Evolutionary conservation across 2,113 vertebrate genomes (phyloP).

Genomic region (Centropus unirufus): DNA sequence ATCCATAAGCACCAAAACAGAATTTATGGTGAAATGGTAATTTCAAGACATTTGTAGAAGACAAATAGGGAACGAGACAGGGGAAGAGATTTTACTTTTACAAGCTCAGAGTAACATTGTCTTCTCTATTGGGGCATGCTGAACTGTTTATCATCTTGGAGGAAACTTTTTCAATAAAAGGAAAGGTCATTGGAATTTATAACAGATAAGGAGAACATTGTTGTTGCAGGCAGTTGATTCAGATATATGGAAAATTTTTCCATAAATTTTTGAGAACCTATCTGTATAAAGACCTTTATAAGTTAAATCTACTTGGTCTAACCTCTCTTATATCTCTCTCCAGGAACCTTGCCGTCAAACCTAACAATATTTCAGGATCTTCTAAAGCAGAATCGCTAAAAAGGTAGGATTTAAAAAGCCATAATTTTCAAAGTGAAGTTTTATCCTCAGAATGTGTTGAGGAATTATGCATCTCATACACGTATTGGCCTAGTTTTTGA

Average conservation of each 20-base stretch:
- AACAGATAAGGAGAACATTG: neutral
- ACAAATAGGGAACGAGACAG: neutral
- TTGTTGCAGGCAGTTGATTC: neutral
- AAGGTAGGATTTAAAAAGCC: neutral
- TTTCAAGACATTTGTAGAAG: neutral
- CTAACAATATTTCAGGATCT: neutral
- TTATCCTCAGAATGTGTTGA: neutral
- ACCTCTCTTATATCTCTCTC: neutral
- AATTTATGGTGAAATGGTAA: accelerated
- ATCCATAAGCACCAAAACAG: neutral
- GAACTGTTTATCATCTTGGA: neutral
- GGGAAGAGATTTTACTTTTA: neutral
- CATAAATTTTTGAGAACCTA: neutral
- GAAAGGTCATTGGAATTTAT: neutral
- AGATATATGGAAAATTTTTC: neutral
- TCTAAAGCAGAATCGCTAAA: neutral
- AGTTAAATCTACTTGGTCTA: neutral
- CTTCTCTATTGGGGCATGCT: neutral
- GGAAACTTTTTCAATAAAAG: neutral
- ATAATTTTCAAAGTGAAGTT: neutral
- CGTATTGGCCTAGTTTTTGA: neutral
- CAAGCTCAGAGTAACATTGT: neutral
- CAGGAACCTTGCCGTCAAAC: neutral
- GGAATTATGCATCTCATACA: neutral
- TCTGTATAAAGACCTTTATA: neutral